Percentiles rank a stretch among this genome's conserved stretches.
phyloP scores from a whole-genome alignment of 1,140 invertebrate genomes.

The Caligus rogercresseyi region DNA sequence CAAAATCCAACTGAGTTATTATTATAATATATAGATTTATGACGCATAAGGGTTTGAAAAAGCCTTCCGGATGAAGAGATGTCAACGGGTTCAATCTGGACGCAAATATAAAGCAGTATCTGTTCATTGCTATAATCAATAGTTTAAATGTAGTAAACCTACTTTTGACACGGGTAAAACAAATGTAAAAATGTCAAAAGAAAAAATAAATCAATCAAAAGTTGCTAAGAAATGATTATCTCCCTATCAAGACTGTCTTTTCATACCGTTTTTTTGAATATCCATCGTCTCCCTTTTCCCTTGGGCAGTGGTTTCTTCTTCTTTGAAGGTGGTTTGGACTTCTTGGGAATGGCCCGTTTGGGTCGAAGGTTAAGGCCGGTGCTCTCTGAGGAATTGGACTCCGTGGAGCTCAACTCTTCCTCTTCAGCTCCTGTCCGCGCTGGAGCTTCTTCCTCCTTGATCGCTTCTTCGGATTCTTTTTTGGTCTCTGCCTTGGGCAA shows the following conservation, averaged over 20 bases:
- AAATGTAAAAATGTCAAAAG: too few relatives aligned
- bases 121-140: too few relatives aligned
- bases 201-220: too few relatives aligned
- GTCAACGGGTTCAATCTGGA: too few relatives aligned
- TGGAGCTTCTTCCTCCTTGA: not conserved
- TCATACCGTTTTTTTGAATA: constrained; percentile 62
- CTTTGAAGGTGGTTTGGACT: not conserved
- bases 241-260: constrained; percentile 22
- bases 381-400: not conserved
- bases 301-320: constrained; percentile 34
- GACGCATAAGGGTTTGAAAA: too few relatives aligned
- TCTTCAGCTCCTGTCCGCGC: not conserved
- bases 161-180: too few relatives aligned
- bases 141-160: too few relatives aligned
- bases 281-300: constrained; percentile 49
- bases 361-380: not conserved
- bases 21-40: too few relatives aligned
- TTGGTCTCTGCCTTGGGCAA: not conserved
- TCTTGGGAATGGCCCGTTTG: not conserved
- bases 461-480: not conserved
- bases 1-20: too few relatives aligned
- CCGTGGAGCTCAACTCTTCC: not conserved
- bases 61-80: too few relatives aligned
- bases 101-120: too few relatives aligned
- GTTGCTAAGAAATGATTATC: too few relatives aligned